These are phyloP conservation scores for Petaurus breviceps DNA, from an alignment of 2,113 vertebrate genomes.

Conservation along the genomic window DNA sequence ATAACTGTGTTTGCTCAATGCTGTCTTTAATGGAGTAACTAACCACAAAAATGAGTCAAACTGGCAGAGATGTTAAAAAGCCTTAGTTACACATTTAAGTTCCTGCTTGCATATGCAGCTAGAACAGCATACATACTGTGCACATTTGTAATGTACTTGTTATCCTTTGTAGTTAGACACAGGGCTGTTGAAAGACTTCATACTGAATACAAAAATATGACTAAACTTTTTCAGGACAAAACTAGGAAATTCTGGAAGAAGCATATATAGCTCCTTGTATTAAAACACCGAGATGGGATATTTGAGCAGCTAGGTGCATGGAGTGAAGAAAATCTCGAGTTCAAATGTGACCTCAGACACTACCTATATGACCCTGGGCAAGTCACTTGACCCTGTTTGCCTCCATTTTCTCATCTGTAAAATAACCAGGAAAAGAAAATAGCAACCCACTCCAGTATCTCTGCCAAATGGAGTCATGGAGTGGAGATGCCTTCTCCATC, in stretches of 20 bases:
- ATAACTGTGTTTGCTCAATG: background rate
- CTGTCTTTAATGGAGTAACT: background rate
- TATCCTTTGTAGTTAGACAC: background rate
- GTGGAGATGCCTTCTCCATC: background rate
- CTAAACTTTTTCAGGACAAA: background rate
- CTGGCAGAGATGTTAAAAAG: background rate
- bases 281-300: background rate
- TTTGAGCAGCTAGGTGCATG: background rate
- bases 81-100: background rate
- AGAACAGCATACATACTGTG: background rate
- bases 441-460: background rate
- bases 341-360: too few relatives aligned
- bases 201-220: background rate
- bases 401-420: background rate
- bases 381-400: background rate
- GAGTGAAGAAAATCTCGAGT: too few relatives aligned
- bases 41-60: slow-evolving; percentile 10
- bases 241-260: background rate
- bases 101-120: background rate
- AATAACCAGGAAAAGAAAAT: background rate
- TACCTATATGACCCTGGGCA: background rate
- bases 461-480: background rate
- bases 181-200: background rate
- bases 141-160: background rate
- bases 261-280: background rate